A percentile compares a stretch with the other conserved stretches of the same genome.
Evolutionary conservation across 1,140 invertebrate species (phyloP).

Genomic region (Ceratosolen fusciceps): DNA sequence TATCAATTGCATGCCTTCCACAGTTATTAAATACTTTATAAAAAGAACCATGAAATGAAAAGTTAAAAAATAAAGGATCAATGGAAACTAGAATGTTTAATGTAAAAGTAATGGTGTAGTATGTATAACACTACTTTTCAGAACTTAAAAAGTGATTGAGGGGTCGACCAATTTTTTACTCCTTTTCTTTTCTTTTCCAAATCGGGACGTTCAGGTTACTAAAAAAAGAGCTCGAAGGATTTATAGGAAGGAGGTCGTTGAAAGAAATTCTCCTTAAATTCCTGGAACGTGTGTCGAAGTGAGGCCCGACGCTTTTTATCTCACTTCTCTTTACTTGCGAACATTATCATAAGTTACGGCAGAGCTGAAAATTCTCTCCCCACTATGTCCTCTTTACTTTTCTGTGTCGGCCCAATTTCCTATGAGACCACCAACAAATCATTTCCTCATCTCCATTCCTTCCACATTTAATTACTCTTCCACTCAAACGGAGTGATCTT

Average conservation of each 20-base stretch:
- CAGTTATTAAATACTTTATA: not conserved
- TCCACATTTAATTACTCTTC: not conserved
- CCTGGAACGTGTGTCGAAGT: not conserved
- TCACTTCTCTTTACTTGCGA: not conserved
- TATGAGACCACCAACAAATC: not conserved
- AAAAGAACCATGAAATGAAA: not conserved
- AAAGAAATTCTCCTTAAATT: slow-evolving; percentile 3
- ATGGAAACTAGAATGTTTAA: not conserved
- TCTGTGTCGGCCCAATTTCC: slow-evolving; percentile 6
- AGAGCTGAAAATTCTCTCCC: slow-evolving; percentile 19
- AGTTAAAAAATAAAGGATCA: too few species aligned
- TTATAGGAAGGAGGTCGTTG: not conserved
- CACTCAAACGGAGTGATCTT: not conserved
- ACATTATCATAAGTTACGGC: not conserved
- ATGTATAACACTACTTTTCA: slow-evolving; percentile 13
- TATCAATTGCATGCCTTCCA: too few species aligned
- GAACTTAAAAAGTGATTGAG: slow-evolving; percentile 8
- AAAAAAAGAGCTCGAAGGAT: not conserved
- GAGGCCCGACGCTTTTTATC: not conserved
- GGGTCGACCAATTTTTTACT: slow-evolving; percentile 12
- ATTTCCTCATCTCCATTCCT: not conserved
- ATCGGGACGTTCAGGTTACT: not conserved
- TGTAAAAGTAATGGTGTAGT: not conserved
- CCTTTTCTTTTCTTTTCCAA: too few species aligned
- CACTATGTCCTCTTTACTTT: slow-evolving; percentile 49